phyloP scores from a whole-genome alignment of 2,888 invertebrate genomes.

The Tortrix viridana region DNA sequence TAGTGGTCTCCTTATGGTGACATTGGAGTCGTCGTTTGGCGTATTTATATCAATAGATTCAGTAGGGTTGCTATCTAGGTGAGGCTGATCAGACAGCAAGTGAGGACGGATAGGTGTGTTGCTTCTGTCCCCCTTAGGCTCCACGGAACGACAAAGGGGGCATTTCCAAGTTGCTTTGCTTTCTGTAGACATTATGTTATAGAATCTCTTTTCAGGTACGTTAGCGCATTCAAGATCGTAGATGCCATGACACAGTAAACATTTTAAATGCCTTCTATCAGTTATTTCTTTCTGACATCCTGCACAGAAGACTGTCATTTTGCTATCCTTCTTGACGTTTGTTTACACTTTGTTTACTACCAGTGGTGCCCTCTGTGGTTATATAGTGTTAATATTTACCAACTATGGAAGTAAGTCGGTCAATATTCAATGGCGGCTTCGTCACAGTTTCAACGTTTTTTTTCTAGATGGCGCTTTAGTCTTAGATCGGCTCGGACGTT shows the following conservation, averaged over 20 bases:
- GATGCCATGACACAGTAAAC: constrained; percentile 13
- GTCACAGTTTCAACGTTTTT: no score
- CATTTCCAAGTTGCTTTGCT: constrained; percentile 31
- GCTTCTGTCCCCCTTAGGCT: constrained; percentile 25
- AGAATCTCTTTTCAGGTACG: constrained; percentile 23
- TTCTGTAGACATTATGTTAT: constrained; percentile 29
- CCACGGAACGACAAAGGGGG: constrained; percentile 20
- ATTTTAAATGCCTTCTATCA: constrained; percentile 15
- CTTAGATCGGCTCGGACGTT: no score
- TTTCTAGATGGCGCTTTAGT: no score
- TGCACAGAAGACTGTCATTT: constrained; percentile 14
- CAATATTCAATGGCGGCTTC: no score
- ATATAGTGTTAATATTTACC: no score
- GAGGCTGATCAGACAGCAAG: not conserved
- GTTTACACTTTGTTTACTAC: no score
- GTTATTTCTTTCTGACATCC: constrained; percentile 17
- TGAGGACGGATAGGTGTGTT: constrained; percentile 10
- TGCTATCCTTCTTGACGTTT: no score
- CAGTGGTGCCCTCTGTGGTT: no score
- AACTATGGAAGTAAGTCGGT: no score
- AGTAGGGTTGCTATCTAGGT: not conserved
- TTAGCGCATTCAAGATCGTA: constrained; percentile 33
- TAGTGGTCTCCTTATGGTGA: no score
- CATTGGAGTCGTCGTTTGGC: no score
- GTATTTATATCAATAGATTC: not conserved